Base-by-base conservation (phyloP, 2,797 vertebrate species). In the Molothrus aeneus region DNA sequence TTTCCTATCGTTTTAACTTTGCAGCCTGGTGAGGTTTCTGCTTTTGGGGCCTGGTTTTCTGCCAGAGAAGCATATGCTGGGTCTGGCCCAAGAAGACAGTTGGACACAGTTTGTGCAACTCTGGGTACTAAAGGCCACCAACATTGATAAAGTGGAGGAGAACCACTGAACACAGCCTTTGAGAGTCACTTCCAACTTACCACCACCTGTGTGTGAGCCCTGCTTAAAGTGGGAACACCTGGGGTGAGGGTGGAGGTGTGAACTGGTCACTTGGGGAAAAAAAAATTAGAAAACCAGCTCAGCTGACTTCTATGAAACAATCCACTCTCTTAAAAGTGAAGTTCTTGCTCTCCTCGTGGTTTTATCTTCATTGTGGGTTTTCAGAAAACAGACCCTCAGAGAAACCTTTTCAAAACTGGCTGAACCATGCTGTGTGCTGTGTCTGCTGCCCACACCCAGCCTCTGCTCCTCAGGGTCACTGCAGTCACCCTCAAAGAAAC, bases 21-120 rank as follows among this genome's bases (percentile, higher is more conserved):
- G 60, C 64, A 81, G 54, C 47, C 53, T 90, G 77, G 31, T 9
- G 4, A 40, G 48, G 26, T 68, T 95, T 93, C 83, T 93, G 71
- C 51, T 90, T 64, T 42, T 65, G 78, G 36, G 40, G 43, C 56
- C 79, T 86, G 70, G n/a, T 80, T 24, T 69, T 75, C 56, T 80
- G 90, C 92, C 77, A 95, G 80, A 92, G 77, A 81, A 88, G 66
- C 59, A 31, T 66, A 56, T 75, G 86, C 56, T 86, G 73, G 59
- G 40, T 82, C 86, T 94, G 88, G 47, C 71, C 51, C 0, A 0
- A 84, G 70, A 88, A 93, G 77, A 81, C 66, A 61, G 4, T 42
- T 84, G 86, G 66, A 63, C 38, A 85, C n/a, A 31, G 29, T 69
- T 90, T 82, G 43, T 66, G 34, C 17, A 68, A 13, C 45, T 82